phyloP scores from a whole-genome alignment of 2,888 invertebrate genomes.

The Brenthis ino region DNA sequence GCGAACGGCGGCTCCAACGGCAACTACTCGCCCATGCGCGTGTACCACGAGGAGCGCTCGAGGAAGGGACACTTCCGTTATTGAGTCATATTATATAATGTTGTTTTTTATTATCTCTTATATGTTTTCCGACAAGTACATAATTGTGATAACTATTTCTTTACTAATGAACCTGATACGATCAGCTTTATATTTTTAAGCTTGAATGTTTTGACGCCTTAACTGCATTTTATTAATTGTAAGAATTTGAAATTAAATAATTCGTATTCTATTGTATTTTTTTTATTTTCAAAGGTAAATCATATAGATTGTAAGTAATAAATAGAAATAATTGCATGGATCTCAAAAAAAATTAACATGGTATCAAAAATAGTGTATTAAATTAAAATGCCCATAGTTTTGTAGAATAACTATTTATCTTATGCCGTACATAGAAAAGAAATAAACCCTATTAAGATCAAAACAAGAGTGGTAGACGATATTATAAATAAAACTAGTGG shows the following conservation, averaged over 20 bases:
- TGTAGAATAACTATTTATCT: no score
- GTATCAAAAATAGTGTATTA: no score
- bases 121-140: constrained; percentile 49
- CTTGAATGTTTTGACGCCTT: constrained; percentile 44
- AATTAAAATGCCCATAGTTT: no score
- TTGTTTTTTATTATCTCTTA: constrained; percentile 30
- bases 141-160: constrained; percentile 71
- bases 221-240: constrained; percentile 48
- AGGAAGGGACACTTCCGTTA: constrained; percentile 92
- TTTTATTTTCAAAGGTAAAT: constrained; percentile 16
- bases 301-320: background rate
- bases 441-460: no score
- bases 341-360: background rate
- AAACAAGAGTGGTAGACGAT: no score
- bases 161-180: constrained; percentile 52
- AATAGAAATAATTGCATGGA: background rate
- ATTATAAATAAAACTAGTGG: constrained; percentile 13
- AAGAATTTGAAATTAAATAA: constrained; percentile 53
- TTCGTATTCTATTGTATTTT: constrained; percentile 31
- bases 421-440: no score
- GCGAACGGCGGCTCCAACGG: constrained; percentile 84
- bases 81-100: constrained; percentile 61
- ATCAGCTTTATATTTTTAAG: constrained; percentile 46
- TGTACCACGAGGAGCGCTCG: constrained; percentile 91
- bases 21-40: constrained; percentile 89